These are phyloP conservation scores for Xestobium rufovillosum DNA, from an alignment of 2,888 invertebrate genomes.

Conservation along the genomic window DNA sequence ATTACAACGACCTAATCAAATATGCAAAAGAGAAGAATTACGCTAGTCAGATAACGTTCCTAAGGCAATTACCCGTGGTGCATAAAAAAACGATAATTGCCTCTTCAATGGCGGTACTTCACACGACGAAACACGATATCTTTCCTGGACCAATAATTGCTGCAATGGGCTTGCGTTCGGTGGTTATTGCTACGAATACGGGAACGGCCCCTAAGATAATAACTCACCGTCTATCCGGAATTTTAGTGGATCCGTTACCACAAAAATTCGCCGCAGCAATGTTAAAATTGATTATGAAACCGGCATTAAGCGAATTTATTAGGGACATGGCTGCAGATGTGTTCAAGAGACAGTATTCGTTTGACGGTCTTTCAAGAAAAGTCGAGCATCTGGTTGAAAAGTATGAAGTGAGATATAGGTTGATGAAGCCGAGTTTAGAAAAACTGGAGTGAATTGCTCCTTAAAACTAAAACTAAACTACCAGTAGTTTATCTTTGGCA, in stretches of 20 bases:
- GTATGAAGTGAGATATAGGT: no score
- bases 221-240: constrained; percentile 34
- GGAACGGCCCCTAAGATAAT: constrained; percentile 34
- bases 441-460: no score
- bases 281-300: constrained; percentile 34
- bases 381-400: constrained; percentile 22
- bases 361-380: constrained; percentile 30
- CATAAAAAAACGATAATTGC: constrained; percentile 37
- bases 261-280: constrained; percentile 34
- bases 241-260: constrained; percentile 34
- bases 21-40: constrained; percentile 30
- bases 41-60: constrained; percentile 35
- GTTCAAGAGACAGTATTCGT: constrained; percentile 32
- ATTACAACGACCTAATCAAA: constrained; percentile 33
- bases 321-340: constrained; percentile 36
- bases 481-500: no score
- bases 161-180: constrained; percentile 34
- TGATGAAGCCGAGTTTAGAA: no score
- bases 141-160: constrained; percentile 34
- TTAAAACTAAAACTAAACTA: no score
- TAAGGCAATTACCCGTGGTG: constrained; percentile 33
- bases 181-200: constrained; percentile 35
- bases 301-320: constrained; percentile 34
- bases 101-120: constrained; percentile 33
- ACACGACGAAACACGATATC: constrained; percentile 33